Percentiles rank a stretch among this genome's conserved stretches.
Conservation (phyloP, 1,140 invertebrate genomes). For the Copidosoma floridanum region DNA sequence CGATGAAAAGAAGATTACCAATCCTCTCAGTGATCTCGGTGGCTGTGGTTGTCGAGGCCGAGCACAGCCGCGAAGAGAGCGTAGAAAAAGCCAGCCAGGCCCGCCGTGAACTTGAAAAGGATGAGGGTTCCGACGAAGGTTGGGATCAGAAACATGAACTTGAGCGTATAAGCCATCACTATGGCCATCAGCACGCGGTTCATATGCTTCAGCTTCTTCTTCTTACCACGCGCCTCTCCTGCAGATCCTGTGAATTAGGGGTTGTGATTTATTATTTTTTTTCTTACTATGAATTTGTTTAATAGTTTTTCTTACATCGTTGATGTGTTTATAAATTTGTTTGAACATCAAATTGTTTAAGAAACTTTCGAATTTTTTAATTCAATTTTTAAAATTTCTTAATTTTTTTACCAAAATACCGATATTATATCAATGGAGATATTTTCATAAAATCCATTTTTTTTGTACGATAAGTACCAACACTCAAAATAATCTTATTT, state of each 20-base stretch:
- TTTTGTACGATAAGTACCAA: too few species aligned
- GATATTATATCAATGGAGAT: too few species aligned
- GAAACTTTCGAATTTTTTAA: too few species aligned
- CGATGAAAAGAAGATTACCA: too few species aligned
- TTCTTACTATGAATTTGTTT: background rate
- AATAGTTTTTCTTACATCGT: background rate
- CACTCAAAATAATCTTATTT: too few species aligned
- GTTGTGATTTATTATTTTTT: background rate
- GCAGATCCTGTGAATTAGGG: background rate
- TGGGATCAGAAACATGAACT: conserved; percentile 76
- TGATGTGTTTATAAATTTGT: too few species aligned
- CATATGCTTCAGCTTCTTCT: conserved; percentile 64
- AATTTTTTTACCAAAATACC: too few species aligned
- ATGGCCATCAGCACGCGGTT: conserved; percentile 69
- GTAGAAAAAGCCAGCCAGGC: conserved; percentile 81
- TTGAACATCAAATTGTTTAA: too few species aligned
- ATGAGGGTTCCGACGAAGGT: conserved; percentile 71
- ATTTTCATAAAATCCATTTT: too few species aligned
- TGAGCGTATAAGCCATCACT: conserved; percentile 77
- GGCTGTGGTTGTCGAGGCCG: conserved; percentile 47
- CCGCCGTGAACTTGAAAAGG: conserved; percentile 71
- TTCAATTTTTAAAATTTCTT: too few species aligned
- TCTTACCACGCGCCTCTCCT: conserved; percentile 25
- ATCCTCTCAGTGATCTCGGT: conserved; percentile 18
- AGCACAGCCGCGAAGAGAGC: conserved; percentile 71